Base-by-base conservation (phyloP, 2,888 invertebrate genomes). In the Archips xylosteana region DNA sequence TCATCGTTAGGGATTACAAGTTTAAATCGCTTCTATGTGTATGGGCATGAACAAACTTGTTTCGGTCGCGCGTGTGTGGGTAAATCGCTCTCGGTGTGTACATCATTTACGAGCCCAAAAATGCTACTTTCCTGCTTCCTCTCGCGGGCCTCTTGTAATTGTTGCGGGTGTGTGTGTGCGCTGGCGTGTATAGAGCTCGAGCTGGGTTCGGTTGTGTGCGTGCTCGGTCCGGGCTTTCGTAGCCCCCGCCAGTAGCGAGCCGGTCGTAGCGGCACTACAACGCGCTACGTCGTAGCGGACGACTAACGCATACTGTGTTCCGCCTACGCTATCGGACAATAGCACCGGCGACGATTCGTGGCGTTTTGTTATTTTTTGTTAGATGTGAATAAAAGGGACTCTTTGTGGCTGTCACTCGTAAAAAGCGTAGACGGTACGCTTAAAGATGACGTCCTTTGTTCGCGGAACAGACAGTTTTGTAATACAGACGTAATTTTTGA, bases 231-330 rank as follows among this genome's bases (percentile, higher is more conserved):
- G 92, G 93, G 87, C 87, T 85, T 85, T 83, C 89, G 89, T 91
- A 92, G 92, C 92, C 92, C 92, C 93, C 94, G 92, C 89, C 92
- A 94, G 94, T 94, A 85, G 85, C 85, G 88, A 91, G 87, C 90
- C 89, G 88, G 83, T 79, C 88, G 90, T 89, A 90, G 90, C 86
- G 83, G 82, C 80, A 82, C 88, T 89, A 90, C 92, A 88, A 91
- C 93, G 92, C 81, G 83, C 89, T 90, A 89, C 91, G 90, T 77
- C 90, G 91, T 90, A 90, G 91, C 80, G 74, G 65, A 75, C 78
- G 78, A 79, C 82, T 80, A 76, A 78, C 78, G 78, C 54, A 57
- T 61, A 57, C 54, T 63, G 57, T 69, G 69, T 65, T 65, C 69
- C 69, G 73, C 69, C 70, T 60, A 65, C 74, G 74, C 65, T 72